A percentile compares a stretch with the other conserved stretches of the same genome.
Evolutionary conservation across 2,113 vertebrate genomes (phyloP).

Genomic region (Chionodraco myersi): DNA sequence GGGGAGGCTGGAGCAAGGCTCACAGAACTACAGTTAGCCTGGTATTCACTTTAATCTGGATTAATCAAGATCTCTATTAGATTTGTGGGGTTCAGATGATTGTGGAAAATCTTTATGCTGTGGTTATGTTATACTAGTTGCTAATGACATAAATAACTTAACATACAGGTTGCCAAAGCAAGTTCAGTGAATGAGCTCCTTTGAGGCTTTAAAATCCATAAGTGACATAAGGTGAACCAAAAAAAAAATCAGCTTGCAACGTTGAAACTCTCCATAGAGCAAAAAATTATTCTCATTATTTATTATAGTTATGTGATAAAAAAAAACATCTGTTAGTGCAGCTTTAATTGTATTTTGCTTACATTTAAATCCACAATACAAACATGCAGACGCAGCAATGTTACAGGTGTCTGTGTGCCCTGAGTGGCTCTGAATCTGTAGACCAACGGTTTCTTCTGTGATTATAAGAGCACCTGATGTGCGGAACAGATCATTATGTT

Average conservation of each 20-base stretch:
- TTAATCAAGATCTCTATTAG: conserved; percentile 50
- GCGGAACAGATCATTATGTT: conserved; percentile 9
- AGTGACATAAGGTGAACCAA: no score
- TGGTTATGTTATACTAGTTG: not conserved
- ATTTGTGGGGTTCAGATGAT: conserved; percentile 34
- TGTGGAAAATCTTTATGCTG: conserved; percentile 16
- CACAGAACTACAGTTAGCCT: conserved; percentile 60
- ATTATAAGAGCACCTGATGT: conserved; percentile 18
- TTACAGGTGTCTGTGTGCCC: not conserved
- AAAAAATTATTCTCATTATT: not conserved
- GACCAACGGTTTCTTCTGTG: conserved; percentile 6
- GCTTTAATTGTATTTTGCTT: not conserved
- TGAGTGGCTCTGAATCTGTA: conserved; percentile 7
- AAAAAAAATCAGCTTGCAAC: no score
- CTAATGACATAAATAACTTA: conserved; percentile 25
- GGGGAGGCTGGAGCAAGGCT: conserved; percentile 52
- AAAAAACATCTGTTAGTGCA: not conserved
- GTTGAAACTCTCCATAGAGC: not conserved
- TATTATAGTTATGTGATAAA: not conserved
- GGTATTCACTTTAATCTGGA: conserved; percentile 62
- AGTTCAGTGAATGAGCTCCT: not conserved
- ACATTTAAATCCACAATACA: not conserved
- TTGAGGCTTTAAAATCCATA: not conserved
- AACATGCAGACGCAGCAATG: not conserved
- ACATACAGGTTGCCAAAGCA: conserved; percentile 7